Base-by-base conservation (phyloP, 2,797 vertebrate genomes). In the Heterohyrax brucei region DNA sequence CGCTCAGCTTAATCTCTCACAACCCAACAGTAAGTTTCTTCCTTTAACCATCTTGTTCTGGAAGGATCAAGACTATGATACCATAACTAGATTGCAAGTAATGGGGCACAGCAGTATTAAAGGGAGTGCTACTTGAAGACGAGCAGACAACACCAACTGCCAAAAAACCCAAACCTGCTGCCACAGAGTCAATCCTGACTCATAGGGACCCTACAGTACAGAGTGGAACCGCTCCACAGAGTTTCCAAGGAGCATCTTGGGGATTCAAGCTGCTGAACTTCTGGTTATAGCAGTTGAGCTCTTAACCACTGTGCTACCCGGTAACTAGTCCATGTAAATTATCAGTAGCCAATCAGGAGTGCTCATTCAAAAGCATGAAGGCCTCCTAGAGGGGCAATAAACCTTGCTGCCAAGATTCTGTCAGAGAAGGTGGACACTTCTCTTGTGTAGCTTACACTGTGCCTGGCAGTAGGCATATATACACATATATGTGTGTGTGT, bases 341-440 rank as follows among this genome's bases (percentile, higher is more conserved):
- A 97, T 93, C 96, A 97, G 90, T 87, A 78, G 93, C 85, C 97
- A 96, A 95, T 97, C 96, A 97, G 95, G 50, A 88, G 93, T 93
- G 96, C 30, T 98, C 98, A 97, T 95, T 95, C 97, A 68, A 97
- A 98, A 97, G 77, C 39, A 78, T 2, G 24, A 78, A 89, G 53
- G 59, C 44, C 76, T 68, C 94, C 97, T 95, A 97, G 50, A 22
- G 93, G 94, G 93, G 91, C 96, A 94, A 97, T 94, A 96, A 97
- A 94, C 91, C 89, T 91, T 85, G 94, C 90, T 50, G 95, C 87
- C 91, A 92, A 95, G 83, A 94, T 0, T 16, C 89, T 93, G 86
- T 96, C 62, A 97, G 96, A 97, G 96, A 96, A 93, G 72, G 96
- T 79, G 48, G 66, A 93, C 78, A 87, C 91, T 97, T 97, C 95